Conservation (phyloP, 2,113 vertebrate species). For the Clarias gariepinus region DNA sequence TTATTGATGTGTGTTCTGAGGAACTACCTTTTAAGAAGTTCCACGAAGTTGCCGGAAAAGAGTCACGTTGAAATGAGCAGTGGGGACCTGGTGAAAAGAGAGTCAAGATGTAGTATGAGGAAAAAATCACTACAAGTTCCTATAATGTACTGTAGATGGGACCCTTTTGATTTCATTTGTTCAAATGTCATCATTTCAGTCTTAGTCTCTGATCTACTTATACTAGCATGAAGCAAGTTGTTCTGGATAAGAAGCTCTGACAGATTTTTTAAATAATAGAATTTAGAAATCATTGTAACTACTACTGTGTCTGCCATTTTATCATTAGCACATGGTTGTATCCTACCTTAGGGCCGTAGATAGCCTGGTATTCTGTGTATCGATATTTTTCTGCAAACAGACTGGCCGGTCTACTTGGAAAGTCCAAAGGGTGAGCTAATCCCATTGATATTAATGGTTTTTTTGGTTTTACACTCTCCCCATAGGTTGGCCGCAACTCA, state of each 20-base stretch:
- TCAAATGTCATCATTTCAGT: not conserved
- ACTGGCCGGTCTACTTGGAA: not conserved
- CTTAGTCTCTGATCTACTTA: not conserved
- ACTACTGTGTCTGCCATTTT: not conserved
- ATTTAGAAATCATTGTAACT: too few relatives aligned
- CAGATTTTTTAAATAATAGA: not conserved
- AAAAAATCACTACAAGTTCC: not conserved
- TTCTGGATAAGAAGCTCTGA: not conserved
- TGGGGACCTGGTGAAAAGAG: not conserved
- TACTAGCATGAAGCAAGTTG: not conserved
- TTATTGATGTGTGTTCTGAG: too few relatives aligned
- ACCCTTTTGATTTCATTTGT: not conserved
- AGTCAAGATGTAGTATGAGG: not conserved
- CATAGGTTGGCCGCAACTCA: not conserved
- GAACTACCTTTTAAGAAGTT: not conserved
- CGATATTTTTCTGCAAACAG: not conserved
- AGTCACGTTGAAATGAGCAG: not conserved
- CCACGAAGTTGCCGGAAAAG: not conserved
- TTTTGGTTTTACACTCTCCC: not conserved
- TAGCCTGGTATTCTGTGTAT: not conserved
- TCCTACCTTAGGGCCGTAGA: not conserved
- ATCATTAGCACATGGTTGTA: not conserved
- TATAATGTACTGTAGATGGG: not conserved
- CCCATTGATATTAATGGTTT: not conserved
- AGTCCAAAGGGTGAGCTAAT: not conserved